Evolutionary conservation across 1,140 invertebrate genomes (phyloP).

Genomic region (Drosophila erecta): DNA sequence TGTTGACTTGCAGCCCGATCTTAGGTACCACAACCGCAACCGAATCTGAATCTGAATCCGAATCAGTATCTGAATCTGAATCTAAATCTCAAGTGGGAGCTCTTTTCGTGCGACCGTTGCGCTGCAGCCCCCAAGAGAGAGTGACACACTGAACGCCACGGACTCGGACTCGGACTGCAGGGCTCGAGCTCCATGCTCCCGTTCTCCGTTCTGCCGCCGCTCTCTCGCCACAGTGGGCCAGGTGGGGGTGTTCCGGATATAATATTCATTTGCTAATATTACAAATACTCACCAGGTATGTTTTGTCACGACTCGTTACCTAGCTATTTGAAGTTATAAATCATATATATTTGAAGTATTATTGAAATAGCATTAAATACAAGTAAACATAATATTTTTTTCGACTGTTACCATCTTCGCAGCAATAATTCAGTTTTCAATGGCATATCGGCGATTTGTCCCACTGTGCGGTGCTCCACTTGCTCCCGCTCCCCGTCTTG

Average conservation of each 20-base stretch:
- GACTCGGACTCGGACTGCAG: conserved; percentile 31
- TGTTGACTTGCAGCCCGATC: conserved; percentile 6
- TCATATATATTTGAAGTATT: neutral
- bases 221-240: conserved; percentile 26
- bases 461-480: conserved; percentile 60
- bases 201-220: conserved; percentile 26
- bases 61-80: conserved; percentile 14
- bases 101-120: conserved; percentile 55
- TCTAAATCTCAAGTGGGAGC: conserved; percentile 20
- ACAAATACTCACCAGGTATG: too few species aligned
- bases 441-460: neutral
- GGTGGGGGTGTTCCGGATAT: neutral
- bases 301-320: too few species aligned
- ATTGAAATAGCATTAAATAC: neutral
- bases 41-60: conserved; percentile 6
- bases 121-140: conserved; percentile 76
- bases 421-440: too few species aligned
- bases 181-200: conserved; percentile 43
- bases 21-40: neutral
- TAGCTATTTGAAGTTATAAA: too few species aligned
- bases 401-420: too few species aligned
- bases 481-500: conserved; percentile 20
- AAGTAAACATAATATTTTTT: too few species aligned
- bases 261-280: too few species aligned
- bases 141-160: conserved; percentile 60